Conservation (phyloP, 2,888 invertebrate species). For the Blera fallax region DNA sequence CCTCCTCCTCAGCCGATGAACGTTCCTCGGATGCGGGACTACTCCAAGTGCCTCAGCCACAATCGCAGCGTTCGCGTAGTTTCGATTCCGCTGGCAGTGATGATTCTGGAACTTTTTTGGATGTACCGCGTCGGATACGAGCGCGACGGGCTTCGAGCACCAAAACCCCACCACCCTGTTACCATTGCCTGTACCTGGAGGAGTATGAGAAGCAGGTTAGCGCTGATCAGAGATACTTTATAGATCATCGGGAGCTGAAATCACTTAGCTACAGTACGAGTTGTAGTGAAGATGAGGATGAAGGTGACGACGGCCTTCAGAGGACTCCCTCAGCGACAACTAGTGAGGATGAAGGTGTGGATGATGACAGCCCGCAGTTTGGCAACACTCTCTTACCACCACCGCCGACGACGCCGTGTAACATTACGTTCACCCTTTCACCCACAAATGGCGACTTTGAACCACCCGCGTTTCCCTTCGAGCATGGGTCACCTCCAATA, state of each 20-base stretch:
- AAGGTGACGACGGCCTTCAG: constrained; percentile 75
- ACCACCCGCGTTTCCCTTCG: constrained; percentile 79
- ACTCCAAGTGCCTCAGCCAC: constrained; percentile 86
- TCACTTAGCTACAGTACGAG: constrained; percentile 83
- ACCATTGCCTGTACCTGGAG: constrained; percentile 90
- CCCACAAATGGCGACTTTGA: constrained; percentile 83
- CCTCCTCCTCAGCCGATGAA: constrained; percentile 80
- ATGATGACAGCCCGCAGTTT: constrained; percentile 81
- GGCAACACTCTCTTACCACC: constrained; percentile 82
- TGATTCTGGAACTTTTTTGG: constrained; percentile 84
- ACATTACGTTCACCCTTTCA: constrained; percentile 85
- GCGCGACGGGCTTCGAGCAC: constrained; percentile 86
- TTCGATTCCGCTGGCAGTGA: constrained; percentile 89
- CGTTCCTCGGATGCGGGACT: constrained; percentile 81
- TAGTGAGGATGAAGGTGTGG: constrained; percentile 82
- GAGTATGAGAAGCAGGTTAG: constrained; percentile 86
- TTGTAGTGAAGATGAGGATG: constrained; percentile 82
- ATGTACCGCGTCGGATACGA: constrained; percentile 86
- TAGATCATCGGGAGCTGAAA: constrained; percentile 79
- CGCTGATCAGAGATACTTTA: constrained; percentile 80
- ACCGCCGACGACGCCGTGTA: constrained; percentile 83
- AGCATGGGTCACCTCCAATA: constrained; percentile 79
- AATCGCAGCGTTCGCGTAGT: constrained; percentile 89
- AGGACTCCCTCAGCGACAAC: constrained; percentile 77
- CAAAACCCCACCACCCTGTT: constrained; percentile 87